phyloP scores from a whole-genome alignment of 1,140 invertebrate species.

The Hormaphis cornu region DNA sequence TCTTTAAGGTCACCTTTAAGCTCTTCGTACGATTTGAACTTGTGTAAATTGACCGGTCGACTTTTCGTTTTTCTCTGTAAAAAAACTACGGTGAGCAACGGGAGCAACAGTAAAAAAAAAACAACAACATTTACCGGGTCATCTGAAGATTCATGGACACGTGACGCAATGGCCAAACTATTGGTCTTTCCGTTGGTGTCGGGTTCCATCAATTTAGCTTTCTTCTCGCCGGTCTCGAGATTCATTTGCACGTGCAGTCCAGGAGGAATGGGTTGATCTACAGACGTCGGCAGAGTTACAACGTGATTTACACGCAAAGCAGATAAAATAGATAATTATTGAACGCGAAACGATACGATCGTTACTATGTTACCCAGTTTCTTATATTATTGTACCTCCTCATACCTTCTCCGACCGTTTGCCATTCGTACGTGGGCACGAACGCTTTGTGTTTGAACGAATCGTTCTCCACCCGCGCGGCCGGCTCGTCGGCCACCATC shows the following conservation, averaged over 20 bases:
- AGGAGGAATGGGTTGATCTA: constrained; percentile 59
- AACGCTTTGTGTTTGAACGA: constrained; percentile 41
- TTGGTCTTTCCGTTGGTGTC: constrained; percentile 41
- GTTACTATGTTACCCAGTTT: too few species aligned
- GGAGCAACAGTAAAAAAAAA: background rate
- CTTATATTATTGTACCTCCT: too few species aligned
- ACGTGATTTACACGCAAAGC: too few species aligned
- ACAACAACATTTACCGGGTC: background rate
- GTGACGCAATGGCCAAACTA: background rate
- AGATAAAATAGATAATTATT: too few species aligned
- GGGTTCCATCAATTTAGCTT: constrained; percentile 61
- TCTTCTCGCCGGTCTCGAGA: constrained; percentile 58
- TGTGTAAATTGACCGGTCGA: constrained; percentile 37
- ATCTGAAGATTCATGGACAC: background rate
- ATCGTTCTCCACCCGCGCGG: background rate
- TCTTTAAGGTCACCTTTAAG: constrained; percentile 55
- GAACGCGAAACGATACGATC: too few species aligned
- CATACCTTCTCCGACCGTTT: constrained; percentile 51
- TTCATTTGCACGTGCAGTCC: constrained; percentile 67
- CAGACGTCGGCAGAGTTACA: too few species aligned
- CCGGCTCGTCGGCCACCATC: background rate
- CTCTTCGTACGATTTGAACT: constrained; percentile 55
- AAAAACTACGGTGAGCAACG: background rate
- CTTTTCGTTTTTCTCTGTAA: constrained; percentile 28
- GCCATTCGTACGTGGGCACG: constrained; percentile 52